Percentiles rank a stretch among this genome's conserved stretches.
Evolutionary conservation across 1,140 invertebrate genomes (phyloP).

Genomic region (Andrena cerasifolii): DNA sequence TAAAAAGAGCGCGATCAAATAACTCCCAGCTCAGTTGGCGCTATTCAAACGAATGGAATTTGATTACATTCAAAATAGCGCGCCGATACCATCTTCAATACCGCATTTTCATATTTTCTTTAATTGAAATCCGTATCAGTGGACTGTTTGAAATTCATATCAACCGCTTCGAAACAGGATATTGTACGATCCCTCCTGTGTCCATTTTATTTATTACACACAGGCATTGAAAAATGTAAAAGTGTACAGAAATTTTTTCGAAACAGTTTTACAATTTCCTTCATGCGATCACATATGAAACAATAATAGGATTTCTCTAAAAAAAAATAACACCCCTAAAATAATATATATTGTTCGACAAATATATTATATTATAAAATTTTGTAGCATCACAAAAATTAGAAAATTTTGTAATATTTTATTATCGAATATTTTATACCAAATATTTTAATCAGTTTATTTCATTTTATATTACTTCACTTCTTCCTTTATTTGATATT

Average conservation of each 20-base stretch:
- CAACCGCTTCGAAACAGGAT: neutral
- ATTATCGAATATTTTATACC: no score
- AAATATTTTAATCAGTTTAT: no score
- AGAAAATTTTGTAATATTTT: no score
- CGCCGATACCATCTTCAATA: neutral
- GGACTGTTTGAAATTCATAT: neutral
- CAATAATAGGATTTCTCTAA: no score
- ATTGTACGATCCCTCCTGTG: neutral
- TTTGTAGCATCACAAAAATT: no score
- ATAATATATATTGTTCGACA: no score
- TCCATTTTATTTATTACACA: neutral
- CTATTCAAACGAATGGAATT: neutral
- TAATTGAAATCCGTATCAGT: neutral
- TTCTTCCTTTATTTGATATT: no score
- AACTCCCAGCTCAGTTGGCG: neutral
- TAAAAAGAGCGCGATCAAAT: neutral
- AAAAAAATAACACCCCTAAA: no score
- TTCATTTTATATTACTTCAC: no score
- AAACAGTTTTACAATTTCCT: no score
- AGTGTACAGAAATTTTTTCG: neutral
- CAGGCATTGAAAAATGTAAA: neutral
- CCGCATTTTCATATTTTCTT: neutral
- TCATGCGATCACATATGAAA: no score
- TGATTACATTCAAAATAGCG: neutral
- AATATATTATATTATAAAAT: no score